A percentile compares a stretch with the other conserved stretches of the same genome.
Conservation (phyloP, 2,113 vertebrate genomes). For the Gobiocypris rarus region DNA sequence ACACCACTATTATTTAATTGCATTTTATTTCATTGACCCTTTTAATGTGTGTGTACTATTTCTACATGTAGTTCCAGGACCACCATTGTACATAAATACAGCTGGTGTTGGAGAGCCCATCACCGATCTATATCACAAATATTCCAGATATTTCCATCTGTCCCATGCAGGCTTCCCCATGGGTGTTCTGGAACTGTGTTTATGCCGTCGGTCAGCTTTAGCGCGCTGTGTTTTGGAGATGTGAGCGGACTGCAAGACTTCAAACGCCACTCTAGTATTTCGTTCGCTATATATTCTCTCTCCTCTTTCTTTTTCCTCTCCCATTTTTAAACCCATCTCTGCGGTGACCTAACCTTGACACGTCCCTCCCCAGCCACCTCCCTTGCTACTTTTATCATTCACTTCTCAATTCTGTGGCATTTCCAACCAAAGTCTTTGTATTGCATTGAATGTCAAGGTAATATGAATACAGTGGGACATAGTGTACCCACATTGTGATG, state of each 20-base stretch:
- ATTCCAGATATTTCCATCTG: slow-evolving; percentile 37
- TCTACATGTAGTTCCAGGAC: neutral
- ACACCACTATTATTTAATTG: neutral
- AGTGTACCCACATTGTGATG: slow-evolving; percentile 5
- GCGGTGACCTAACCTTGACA: neutral
- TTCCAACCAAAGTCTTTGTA: slow-evolving; percentile 16
- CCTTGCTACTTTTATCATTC: slow-evolving; percentile 12
- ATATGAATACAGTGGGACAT: neutral
- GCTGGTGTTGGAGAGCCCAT: neutral
- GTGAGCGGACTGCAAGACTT: slow-evolving; percentile 26
- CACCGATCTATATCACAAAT: neutral
- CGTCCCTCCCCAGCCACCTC: neutral
- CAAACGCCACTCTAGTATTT: slow-evolving; percentile 12
- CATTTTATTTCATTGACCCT: neutral
- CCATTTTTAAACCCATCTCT: slow-evolving; percentile 32
- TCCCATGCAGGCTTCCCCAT: slow-evolving; percentile 10
- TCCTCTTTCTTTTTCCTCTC: slow-evolving; percentile 2
- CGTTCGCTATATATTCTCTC: slow-evolving; percentile 17
- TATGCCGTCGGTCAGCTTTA: slow-evolving; percentile 35
- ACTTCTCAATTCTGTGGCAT: neutral
- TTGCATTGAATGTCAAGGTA: neutral
- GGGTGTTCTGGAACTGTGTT: slow-evolving; percentile 39
- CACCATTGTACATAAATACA: neutral
- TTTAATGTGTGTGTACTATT: neutral
- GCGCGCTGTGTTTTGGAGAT: slow-evolving; percentile 12